Evolutionary conservation across 2,797 vertebrate genomes (phyloP), one percentile per base, ranked within the genome.

Genomic region (Coregonus ussuriensis): DNA sequence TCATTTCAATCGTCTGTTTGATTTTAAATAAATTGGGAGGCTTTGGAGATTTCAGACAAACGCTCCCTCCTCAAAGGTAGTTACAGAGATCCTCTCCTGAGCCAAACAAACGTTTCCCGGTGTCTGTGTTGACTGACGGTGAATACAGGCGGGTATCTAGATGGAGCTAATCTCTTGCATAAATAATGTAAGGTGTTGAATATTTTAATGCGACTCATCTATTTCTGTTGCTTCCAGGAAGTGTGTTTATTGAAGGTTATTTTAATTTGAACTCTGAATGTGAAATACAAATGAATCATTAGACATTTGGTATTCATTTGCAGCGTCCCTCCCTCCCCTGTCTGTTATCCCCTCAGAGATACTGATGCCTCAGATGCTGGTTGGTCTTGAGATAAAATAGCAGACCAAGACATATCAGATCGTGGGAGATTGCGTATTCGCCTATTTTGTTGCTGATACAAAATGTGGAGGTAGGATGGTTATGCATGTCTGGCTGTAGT

Each of bases 181-280:
- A 93, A 95, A 94, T 95, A 93, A 95, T 95, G 89, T 91, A 88
- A 88, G 84, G 87, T 92, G 91, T 94, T 95, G 91, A 95, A 95
- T 95, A 93, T 95, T 95, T 95, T 87, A 95, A 89, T 90, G 81
- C 88, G 87, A 88, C 90, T 92, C 87, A 89, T 93, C 93, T 91
- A 89, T 85, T 86, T 92, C 88, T 86, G 25, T 33, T 56, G 53
- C 52, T 56, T 33, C 82, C 79, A 86, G 77, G 52, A 87, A 89
- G 87, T 88, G 52, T 93, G 91, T 94, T 47, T 94, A 91, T 91
- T 84, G 89, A 93, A 93, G 93, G 92, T 93, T 93, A 92, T 93
- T 94, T 93, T 94, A 92, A 94, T 94, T 93, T 93, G 89, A 94
- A 93, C 91, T 88, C 85, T 80, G 82, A 86, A 86, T 81, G 91